Conservation (phyloP, 2,888 invertebrate species). For the Hirtodrosophila duncani region DNA sequence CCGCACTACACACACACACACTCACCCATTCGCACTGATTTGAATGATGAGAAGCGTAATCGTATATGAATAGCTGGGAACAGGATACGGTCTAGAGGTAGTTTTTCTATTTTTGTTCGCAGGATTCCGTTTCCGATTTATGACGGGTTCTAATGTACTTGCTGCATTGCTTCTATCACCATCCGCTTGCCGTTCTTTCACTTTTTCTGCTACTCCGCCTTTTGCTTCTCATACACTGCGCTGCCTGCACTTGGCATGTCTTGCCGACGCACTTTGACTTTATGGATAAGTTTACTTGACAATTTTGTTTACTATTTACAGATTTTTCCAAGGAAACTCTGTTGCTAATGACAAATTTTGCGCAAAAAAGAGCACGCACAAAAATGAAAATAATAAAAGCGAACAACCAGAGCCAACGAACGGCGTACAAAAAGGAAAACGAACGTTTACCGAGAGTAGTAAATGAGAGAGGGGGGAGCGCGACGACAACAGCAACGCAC, state of each 20-base stretch:
- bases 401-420: no score
- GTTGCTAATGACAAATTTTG: constrained; percentile 61
- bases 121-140: neutral
- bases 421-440: constrained; percentile 26
- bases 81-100: neutral
- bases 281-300: constrained; percentile 47
- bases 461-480: constrained; percentile 12
- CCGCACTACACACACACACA: constrained; percentile 39
- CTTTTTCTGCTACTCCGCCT: neutral
- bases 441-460: constrained; percentile 22
- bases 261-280: constrained; percentile 17
- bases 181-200: constrained; percentile 2
- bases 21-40: constrained; percentile 43
- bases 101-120: neutral
- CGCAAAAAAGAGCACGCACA: constrained; percentile 41
- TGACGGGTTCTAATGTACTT: neutral
- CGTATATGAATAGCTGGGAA: constrained; percentile 18
- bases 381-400: no score
- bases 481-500: constrained; percentile 20
- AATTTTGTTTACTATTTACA: constrained; percentile 72
- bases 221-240: neutral
- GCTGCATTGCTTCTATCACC: neutral
- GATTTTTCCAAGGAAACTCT: constrained; percentile 70
- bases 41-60: constrained; percentile 54
- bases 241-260: constrained; percentile 7